Conservation (phyloP, 2,797 vertebrate species). For the Cuniculus paca region DNA sequence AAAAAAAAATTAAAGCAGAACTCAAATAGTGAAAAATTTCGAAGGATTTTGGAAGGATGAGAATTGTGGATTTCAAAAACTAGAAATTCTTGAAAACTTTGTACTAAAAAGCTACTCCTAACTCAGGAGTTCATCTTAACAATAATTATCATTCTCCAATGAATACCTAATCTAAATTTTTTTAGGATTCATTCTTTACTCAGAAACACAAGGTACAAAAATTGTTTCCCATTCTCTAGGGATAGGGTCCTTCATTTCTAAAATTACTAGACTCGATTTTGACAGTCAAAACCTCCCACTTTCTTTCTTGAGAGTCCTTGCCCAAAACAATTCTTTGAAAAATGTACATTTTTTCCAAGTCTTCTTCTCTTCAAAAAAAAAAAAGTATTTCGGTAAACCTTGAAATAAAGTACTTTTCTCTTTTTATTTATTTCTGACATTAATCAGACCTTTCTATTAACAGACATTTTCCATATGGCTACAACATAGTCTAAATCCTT, state of each 20-base stretch:
- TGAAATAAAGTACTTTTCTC: neutral
- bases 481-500: neutral
- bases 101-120: neutral
- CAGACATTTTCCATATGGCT: neutral
- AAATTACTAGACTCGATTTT: neutral
- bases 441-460: neutral
- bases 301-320: neutral
- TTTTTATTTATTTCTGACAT: neutral
- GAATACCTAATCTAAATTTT: constrained; percentile 6
- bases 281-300: neutral
- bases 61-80: neutral
- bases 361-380: neutral
- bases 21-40: neutral
- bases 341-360: neutral
- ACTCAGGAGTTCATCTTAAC: neutral
- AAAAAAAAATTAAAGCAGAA: constrained; percentile 44
- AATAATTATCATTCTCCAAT: neutral
- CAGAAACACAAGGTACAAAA: constrained; percentile 40
- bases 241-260: constrained; percentile 1
- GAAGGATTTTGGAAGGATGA: neutral
- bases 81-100: neutral
- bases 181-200: constrained; percentile 34
- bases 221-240: neutral
- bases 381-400: neutral
- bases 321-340: neutral